These are phyloP conservation scores for Sitobion miscanthi DNA, from an alignment of 1,140 invertebrate species.

Conservation along the genomic window DNA sequence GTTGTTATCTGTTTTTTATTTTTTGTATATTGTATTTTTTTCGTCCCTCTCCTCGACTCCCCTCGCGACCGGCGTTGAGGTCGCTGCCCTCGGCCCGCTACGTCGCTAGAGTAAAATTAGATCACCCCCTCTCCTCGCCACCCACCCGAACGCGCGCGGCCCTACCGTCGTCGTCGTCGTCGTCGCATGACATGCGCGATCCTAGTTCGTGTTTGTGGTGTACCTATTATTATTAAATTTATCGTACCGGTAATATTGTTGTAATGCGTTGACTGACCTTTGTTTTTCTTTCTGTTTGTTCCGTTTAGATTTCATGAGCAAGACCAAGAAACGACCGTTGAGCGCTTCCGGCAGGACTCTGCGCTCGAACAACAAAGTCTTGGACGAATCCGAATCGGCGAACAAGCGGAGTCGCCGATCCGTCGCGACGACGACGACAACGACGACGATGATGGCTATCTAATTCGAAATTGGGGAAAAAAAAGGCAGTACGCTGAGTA, in stretches of 20 bases:
- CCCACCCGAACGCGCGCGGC: too few relatives aligned
- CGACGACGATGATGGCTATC: constrained; percentile 29
- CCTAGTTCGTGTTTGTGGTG: neutral
- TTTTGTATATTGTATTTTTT: neutral
- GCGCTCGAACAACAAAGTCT: neutral
- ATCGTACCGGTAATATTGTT: neutral
- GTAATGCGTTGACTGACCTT: neutral
- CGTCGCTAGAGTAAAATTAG: constrained; percentile 31
- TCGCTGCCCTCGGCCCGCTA: constrained; percentile 29
- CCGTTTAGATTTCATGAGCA: constrained; percentile 41
- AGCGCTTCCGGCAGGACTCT: neutral
- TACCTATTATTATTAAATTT: neutral
- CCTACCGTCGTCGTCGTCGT: neutral
- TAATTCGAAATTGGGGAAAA: neutral
- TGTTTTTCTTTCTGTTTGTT: neutral
- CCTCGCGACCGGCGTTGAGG: neutral
- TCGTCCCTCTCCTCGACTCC: neutral
- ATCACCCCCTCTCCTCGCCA: neutral
- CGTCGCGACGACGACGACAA: neutral
- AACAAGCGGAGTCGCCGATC: constrained; percentile 31
- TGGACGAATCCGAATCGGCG: neutral
- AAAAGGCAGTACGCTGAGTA: neutral
- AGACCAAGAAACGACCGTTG: constrained; percentile 43
- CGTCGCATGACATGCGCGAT: neutral
- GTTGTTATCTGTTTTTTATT: constrained; percentile 10